These are phyloP conservation scores for Troides oblongomaculatus DNA, from an alignment of 2,888 invertebrate genomes.

Conservation along the genomic window DNA sequence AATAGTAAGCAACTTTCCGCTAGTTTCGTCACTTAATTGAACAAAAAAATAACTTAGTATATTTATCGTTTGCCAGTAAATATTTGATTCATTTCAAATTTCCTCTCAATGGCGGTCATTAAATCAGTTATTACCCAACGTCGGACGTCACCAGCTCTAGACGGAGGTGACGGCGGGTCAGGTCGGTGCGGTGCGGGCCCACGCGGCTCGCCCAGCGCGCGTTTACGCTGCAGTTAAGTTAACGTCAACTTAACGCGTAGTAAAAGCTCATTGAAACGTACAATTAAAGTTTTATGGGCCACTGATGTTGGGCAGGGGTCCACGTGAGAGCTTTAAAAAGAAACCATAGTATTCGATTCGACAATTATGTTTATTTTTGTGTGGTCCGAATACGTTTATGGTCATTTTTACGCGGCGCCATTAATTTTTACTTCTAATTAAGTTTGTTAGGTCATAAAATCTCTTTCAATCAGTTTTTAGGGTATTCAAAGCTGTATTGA, in stretches of 20 bases:
- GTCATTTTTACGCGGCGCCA: constrained; percentile 14
- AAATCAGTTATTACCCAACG: constrained; percentile 13
- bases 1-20: too few species aligned
- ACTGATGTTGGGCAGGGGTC: constrained; percentile 34
- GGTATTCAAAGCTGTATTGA: constrained; percentile 15
- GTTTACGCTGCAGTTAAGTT: constrained; percentile 46
- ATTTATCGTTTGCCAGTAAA: background rate
- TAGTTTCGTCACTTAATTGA: too few species aligned
- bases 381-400: constrained; percentile 24
- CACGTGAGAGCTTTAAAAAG: background rate
- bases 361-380: constrained; percentile 25
- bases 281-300: constrained; percentile 50
- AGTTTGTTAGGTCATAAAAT: constrained; percentile 12
- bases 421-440: constrained; percentile 27
- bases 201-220: constrained; percentile 35
- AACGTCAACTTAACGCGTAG: constrained; percentile 46
- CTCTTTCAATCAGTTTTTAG: constrained; percentile 13
- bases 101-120: background rate
- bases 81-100: background rate
- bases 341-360: constrained; percentile 13
- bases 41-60: background rate
- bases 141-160: constrained; percentile 8
- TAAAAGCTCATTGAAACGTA: constrained; percentile 52
- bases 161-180: constrained; percentile 4
- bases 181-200: constrained; percentile 25